phyloP scores from a whole-genome alignment of 2,888 invertebrate species.

The Drosophila tripunctata region DNA sequence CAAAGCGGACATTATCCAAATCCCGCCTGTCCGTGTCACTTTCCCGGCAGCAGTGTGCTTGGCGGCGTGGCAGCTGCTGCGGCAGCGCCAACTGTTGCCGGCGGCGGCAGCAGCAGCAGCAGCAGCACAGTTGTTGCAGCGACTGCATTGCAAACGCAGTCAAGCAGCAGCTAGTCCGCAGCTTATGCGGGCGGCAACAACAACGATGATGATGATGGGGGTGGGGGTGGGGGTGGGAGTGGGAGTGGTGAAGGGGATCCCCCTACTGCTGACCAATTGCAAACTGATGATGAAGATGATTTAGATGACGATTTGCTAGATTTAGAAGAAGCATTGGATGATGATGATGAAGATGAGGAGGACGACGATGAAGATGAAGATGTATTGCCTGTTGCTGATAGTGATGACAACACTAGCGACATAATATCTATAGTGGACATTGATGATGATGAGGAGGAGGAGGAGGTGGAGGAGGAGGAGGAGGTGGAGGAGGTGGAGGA shows the following conservation, averaged over 20 bases:
- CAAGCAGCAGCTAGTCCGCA: slow-evolving; percentile 81
- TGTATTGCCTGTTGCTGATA: slow-evolving; percentile 38
- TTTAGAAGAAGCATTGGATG: neutral
- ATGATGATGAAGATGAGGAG: slow-evolving; percentile 4
- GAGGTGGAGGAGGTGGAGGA: slow-evolving; percentile 37
- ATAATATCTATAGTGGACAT: slow-evolving; percentile 66
- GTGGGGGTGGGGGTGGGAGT: neutral
- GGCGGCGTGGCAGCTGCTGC: slow-evolving; percentile 11
- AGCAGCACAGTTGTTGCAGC: slow-evolving; percentile 33
- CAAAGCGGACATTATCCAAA: slow-evolving; percentile 76
- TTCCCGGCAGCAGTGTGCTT: slow-evolving; percentile 63
- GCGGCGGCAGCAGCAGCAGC: neutral
- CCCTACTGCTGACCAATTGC: slow-evolving; percentile 1
- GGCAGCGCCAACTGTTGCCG: slow-evolving; percentile 6
- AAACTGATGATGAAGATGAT: slow-evolving; percentile 29
- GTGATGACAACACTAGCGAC: slow-evolving; percentile 37
- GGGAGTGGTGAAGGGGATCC: neutral
- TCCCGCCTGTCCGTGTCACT: slow-evolving; percentile 81
- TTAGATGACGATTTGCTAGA: slow-evolving; percentile 15
- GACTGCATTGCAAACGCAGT: slow-evolving; percentile 78
- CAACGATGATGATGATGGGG: slow-evolving; percentile 10
- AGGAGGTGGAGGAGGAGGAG: slow-evolving; percentile 24
- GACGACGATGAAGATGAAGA: slow-evolving; percentile 12
- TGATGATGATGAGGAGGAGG: slow-evolving; percentile 54
- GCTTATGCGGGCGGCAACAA: slow-evolving; percentile 37